Conservation (phyloP, 2,797 vertebrate genomes). For the Acanthurus tractus region DNA sequence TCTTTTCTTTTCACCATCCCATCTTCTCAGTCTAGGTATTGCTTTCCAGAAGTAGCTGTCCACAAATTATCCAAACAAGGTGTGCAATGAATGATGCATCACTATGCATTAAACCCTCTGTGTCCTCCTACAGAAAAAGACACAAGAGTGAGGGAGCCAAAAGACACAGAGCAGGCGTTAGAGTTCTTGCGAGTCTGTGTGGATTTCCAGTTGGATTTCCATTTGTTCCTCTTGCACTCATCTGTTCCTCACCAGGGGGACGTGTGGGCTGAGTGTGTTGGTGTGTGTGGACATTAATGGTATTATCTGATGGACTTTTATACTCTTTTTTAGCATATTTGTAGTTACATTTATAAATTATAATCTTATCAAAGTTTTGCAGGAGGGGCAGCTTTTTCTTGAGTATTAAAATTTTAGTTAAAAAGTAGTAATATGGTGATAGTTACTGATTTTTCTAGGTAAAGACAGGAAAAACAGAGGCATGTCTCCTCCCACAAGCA, state of each 20-base stretch:
- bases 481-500: neutral
- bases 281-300: constrained; percentile 46
- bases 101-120: constrained; percentile 64
- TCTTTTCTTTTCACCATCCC: neutral
- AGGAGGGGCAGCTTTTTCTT: neutral
- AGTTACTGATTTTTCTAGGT: neutral
- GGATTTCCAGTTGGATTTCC: constrained; percentile 52
- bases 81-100: constrained; percentile 91
- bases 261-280: constrained; percentile 52
- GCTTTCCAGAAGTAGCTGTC: constrained; percentile 89
- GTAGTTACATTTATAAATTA: neutral
- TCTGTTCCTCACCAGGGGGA: constrained; percentile 57
- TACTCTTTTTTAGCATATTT: constrained; percentile 29
- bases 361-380: neutral
- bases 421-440: neutral
- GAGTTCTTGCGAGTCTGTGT: constrained; percentile 30
- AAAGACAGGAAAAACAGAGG: neutral
- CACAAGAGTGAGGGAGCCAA: constrained; percentile 36
- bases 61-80: constrained; percentile 85
- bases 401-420: neutral
- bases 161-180: constrained; percentile 36
- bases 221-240: constrained; percentile 53
- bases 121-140: constrained; percentile 28
- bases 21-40: constrained; percentile 83
- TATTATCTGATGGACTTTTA: constrained; percentile 49